phyloP scores from a whole-genome alignment of 2,888 invertebrate species.

The Auanema sp. region DNA sequence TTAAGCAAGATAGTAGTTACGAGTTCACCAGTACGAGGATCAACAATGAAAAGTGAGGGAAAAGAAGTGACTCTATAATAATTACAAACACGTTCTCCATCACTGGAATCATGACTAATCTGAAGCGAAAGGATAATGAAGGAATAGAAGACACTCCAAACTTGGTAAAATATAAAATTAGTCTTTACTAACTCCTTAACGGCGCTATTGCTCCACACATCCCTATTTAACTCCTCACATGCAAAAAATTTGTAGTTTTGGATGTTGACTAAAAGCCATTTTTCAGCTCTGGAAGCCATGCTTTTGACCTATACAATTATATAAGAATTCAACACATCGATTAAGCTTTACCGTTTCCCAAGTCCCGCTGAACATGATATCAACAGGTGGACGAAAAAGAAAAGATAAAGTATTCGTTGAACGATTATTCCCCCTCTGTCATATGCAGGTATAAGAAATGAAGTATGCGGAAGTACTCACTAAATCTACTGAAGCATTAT shows the following conservation, averaged over 20 bases:
- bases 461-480: background rate
- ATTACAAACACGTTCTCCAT: conserved; percentile 34
- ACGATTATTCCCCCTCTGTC: conserved; percentile 52
- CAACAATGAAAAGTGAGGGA: conserved; percentile 50
- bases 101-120: conserved; percentile 30
- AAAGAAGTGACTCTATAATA: conserved; percentile 41
- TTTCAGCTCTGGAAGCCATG: conserved; percentile 69
- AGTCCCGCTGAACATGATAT: conserved; percentile 73
- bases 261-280: conserved; percentile 76
- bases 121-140: conserved; percentile 10
- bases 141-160: conserved; percentile 46
- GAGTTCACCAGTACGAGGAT: conserved; percentile 51
- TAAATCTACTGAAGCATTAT: too few relatives aligned
- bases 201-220: conserved; percentile 74
- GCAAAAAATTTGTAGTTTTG: conserved; percentile 75
- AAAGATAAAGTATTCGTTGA: conserved; percentile 70
- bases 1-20: conserved; percentile 24
- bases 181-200: conserved; percentile 72
- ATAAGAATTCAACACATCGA: background rate
- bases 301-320: conserved; percentile 69
- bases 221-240: conserved; percentile 72
- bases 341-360: conserved; percentile 68
- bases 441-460: background rate
- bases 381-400: conserved; percentile 75
- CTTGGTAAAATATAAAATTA: conserved; percentile 77